phyloP scores from a whole-genome alignment of 2,113 vertebrate genomes.

The Ovibos moschatus region DNA sequence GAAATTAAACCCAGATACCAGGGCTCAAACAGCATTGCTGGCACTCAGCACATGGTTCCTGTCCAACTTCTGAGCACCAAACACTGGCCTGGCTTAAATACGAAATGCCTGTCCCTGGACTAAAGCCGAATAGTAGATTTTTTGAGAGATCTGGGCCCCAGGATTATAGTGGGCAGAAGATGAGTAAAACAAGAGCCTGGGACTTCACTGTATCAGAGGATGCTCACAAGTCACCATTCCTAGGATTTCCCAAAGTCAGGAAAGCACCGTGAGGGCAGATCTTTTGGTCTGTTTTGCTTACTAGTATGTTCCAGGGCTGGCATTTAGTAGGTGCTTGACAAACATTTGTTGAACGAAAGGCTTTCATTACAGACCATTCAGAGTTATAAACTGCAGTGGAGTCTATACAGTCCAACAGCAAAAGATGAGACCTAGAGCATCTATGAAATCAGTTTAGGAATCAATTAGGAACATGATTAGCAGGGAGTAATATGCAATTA shows the following conservation, averaged over 20 bases:
- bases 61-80: constrained; percentile 80
- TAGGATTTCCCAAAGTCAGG: neutral
- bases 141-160: constrained; percentile 32
- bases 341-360: neutral
- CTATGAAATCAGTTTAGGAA: neutral
- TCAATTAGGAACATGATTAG: neutral
- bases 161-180: constrained; percentile 23
- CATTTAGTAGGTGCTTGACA: neutral
- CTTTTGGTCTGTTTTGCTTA: neutral
- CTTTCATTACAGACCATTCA: neutral
- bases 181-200: neutral
- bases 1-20: constrained; percentile 85
- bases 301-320: neutral
- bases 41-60: constrained; percentile 81
- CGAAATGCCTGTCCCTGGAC: constrained; percentile 71
- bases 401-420: neutral
- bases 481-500: neutral
- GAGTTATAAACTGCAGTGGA: neutral
- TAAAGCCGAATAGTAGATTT: constrained; percentile 55
- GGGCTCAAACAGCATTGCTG: constrained; percentile 78
- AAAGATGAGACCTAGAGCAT: neutral
- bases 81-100: constrained; percentile 68
- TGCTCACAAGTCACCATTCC: neutral
- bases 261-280: neutral
- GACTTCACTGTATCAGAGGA: neutral